Evolutionary conservation across 1,140 invertebrate genomes (phyloP), one percentile per base, ranked within the genome.

Genomic region (Bacillus rossius): DNA sequence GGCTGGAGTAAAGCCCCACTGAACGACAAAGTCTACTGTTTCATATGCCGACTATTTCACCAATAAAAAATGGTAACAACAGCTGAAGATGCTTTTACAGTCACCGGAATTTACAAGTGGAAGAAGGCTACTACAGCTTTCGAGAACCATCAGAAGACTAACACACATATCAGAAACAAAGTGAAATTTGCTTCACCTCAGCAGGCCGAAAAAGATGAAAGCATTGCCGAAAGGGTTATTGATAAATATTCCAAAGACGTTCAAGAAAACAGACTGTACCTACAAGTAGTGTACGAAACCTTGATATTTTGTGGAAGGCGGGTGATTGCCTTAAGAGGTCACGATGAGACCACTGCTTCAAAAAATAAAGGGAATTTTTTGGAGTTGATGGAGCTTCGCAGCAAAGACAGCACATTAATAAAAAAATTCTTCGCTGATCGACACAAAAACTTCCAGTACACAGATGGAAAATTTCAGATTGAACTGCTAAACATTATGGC

Each of bases 391-490:
- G 29, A 20, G 22, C 17, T 53, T 25, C 23, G 29, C 17, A n/a
- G 20, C 20, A 34, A 53, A 17, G 51, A 53, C 22, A 53, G 29
- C 40, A 14, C 22, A 17, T 17, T 53, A 29, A 37, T 53, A 34
- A 53, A 38, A 5, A 4, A 17, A 19, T 34, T 17, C 40, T 53
- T 53, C 14, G 14, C 16, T 29, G 22, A 53, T 38, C 34, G 40
- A 53, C 29, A 53, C 34, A 53, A 53, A 22, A 53, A 53, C 17
- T 53, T 53, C 29, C 51, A 53, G 19, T 53, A 53, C 17, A 37
- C 22, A 20, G 29, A 29, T 19, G 14, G 14, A 34, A 37, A 37
- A 40, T 53, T 53, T 17, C 29, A 53, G 29, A 53, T 40, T 37
- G 22, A 53, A 34, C 22, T 53, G 29, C 40, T 38, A 37, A 16